Percentiles rank a stretch among this genome's conserved stretches.
Evolutionary conservation across 2,797 vertebrate genomes (phyloP).

Genomic region (Clarias pachynema): DNA sequence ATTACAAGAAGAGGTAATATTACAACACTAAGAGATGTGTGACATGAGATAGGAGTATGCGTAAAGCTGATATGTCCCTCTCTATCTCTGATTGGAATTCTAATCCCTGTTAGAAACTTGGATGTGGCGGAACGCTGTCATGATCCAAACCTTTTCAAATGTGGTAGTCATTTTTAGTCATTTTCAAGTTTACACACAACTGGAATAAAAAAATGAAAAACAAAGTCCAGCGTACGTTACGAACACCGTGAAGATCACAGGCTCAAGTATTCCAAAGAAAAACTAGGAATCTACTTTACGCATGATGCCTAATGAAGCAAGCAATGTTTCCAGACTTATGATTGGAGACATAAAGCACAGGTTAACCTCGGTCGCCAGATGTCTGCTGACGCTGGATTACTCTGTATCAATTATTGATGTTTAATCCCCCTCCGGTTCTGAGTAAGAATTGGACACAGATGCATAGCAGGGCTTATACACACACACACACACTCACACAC

Average conservation of each 20-base stretch:
- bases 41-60: too few species aligned
- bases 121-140: too few species aligned
- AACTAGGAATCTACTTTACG: neutral
- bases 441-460: constrained; percentile 47
- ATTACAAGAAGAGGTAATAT: too few species aligned
- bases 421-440: constrained; percentile 27
- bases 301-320: neutral
- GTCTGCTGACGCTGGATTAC: constrained; percentile 48
- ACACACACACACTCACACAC: constrained; percentile 19
- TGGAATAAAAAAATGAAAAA: neutral
- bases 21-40: too few species aligned
- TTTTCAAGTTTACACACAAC: neutral
- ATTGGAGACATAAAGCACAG: constrained; percentile 35
- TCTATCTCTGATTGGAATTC: too few species aligned
- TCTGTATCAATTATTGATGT: constrained; percentile 56
- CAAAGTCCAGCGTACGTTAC: neutral
- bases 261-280: neutral
- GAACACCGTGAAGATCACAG: neutral
- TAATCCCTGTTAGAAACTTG: too few species aligned
- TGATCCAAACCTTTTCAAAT: neutral
- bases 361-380: constrained; percentile 52
- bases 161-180: neutral
- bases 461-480: constrained; percentile 36
- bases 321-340: neutral
- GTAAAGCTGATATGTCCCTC: too few species aligned